Base-by-base conservation (phyloP, 2,113 vertebrate species). In the Prionailurus viverrinus region DNA sequence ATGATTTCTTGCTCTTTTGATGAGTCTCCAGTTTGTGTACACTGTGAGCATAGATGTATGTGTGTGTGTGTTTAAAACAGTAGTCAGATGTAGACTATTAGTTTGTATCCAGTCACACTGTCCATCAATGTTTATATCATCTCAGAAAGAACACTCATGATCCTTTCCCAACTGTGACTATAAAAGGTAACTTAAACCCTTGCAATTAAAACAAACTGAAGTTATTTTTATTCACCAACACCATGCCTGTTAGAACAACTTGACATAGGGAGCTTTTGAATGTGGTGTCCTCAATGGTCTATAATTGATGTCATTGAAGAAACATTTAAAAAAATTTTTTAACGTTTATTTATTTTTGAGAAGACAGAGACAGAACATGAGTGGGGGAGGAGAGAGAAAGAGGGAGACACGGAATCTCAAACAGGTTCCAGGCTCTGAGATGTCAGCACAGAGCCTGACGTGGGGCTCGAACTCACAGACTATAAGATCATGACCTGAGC, bases 211-310 rank as follows among this genome's bases (percentile, higher is more conserved):
- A 91, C 91, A 93, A 80, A 21, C 8, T 53, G 41, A 85, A 58
- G 10, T 84, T 92, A 83, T 89, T 87, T 87, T 88, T 89, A 74
- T 95, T 94, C 63, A 90, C 7, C 92, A 91, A 36, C 16, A 53
- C 0, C 27, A 51, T 74, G 15, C 23, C 27, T 83, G 13, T 95
- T 84, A 78, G 65, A 94, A 80, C 78, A 82, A 78, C 7, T n/a
- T 84, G 27, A 88, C 51, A 84, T 53, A 16, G 48, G 5, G 14
- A 69, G 27, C 23, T 86, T 39, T 92, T 76, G 80, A 84, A 93
- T 25, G 11, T 36, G 13, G 19, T 41, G 7, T 63, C 63, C 12
- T 92, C 48, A 73, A 55, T 89, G 4, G 25, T 81, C 29, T 84
- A 31, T 87, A 25, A 94, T 39, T 86, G 68, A 27, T 85, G 33